Base-by-base conservation (phyloP, 2,797 vertebrate species). In the Erethizon dorsatum region DNA sequence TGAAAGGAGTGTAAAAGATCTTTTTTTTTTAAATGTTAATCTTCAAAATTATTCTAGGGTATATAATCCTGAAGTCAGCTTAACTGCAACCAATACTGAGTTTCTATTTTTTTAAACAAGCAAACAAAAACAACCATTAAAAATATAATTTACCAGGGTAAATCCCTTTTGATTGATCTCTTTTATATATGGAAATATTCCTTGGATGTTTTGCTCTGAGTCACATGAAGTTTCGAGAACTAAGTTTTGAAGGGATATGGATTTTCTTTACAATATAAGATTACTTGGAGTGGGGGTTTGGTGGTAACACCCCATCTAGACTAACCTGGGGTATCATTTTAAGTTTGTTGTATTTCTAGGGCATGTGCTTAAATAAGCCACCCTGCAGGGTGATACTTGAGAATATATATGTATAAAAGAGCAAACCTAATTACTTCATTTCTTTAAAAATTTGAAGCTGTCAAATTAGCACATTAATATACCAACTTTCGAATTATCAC, bases 31-130 rank as follows among this genome's bases (percentile, higher is more conserved):
- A 75, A 95, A 97, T 96, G 78, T 93, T 97, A 98, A 98, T 97
- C 96, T 98, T 98, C 97, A 96, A 98, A 98, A 98, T 98, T 98
- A 96, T 97, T 96, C 94, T 98, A 89, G 87, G 86, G 67, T 94
- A 98, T 97, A 98, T 97, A 98, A 98, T 98, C 93, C 98, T 93
- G 91, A 97, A 97, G 96, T 98, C 97, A 98, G 95, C 93, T 99
- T 99, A 99, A 98, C 93, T 97, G 98, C 97, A 99, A 98, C 96
- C 96, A 98, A 98, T 98, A 98, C 97, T 78, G 95, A 97, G 90
- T 97, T 98, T 98, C 98, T 96, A 96, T 96, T 98, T 97, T 91
- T 91, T 95, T 96, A 52, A 77, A 37, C 41, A 97, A 88, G 87
- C 96, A 96, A 97, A 97, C 86, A 90, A 97, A 96, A 95, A 89